Evolutionary conservation across 2,797 vertebrate species (phyloP), one percentile per base, ranked within the genome.

Genomic region (Craterocephalus amniculus): DNA sequence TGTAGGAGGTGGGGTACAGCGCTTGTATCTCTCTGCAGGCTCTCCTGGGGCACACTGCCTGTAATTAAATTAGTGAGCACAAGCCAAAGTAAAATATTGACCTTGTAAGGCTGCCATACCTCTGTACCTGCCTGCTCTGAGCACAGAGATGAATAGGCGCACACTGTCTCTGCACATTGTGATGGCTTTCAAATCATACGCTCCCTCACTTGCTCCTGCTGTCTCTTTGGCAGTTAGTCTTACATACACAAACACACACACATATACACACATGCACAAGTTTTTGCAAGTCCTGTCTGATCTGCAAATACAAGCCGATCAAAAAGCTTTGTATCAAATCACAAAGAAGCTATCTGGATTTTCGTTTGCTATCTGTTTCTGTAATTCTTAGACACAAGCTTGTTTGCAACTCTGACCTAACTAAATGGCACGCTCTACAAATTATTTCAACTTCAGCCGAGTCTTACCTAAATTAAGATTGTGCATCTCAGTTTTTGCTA

Each of bases 61-160:
- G 83, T 91, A 87, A 93, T 93, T 93, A 89, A 92, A 93, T 94
- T 90, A 92, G 83, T 45, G 51, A 70, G 52, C 79, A 84, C 83
- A 68, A 87, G 88, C 87, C 89, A 89, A 93, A 92, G 87, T 91
- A 88, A 93, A 94, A 93, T 89, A 91, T 86, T 93, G 93, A 94
- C 93, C 93, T 93, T 94, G 93, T 90, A 86, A 78, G 79, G 77
- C 84, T 85, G 87, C 84, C 87, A 79, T 84, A 82, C 74, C 76
- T 84, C 84, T 78, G 76, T 87, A 87, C 83, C 84, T 85, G 79
- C 63, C 69, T 68, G 83, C 83, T 85, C 71, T n/a, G 35, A 65
- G 71, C 9, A 38, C 63, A 68, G 70, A 85, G 85, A 90, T 83
- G 79, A 88, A 88, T 82, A 52, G 80, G 65, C 38, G n/a, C 66